A percentile compares a stretch with the other conserved stretches of the same genome.
Evolutionary conservation across 1,140 invertebrate species (phyloP).

Genomic region (Eumeta japonica): DNA sequence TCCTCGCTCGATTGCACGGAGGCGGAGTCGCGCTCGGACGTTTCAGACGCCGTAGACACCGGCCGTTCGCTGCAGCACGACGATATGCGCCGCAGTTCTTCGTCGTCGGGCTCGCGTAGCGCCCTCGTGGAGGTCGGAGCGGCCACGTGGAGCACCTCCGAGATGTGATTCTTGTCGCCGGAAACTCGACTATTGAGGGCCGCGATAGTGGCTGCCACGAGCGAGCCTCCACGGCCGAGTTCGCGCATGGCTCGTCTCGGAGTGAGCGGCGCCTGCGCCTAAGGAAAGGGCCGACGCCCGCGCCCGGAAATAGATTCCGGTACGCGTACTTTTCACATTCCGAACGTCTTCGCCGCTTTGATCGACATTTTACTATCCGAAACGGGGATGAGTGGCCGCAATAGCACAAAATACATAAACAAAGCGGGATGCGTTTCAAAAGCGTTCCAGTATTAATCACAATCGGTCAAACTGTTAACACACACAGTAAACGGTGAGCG

Average conservation of each 20-base stretch:
- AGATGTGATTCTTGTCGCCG: conserved; percentile 27
- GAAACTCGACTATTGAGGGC: conserved; percentile 40
- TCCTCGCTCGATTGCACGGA: conserved; percentile 54
- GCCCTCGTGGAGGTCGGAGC: conserved; percentile 25
- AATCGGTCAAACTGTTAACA: conserved; percentile 9
- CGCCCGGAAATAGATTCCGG: conserved; percentile 48
- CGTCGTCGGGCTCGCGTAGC: conserved; percentile 19
- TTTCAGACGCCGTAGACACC: conserved; percentile 43
- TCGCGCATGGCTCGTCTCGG: conserved; percentile 49
- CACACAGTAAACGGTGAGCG: conserved; percentile 17
- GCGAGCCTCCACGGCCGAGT: conserved; percentile 50
- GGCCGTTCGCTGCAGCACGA: conserved; percentile 42
- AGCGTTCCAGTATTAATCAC: background rate
- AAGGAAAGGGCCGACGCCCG: conserved; percentile 40
- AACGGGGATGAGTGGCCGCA: conserved; percentile 21
- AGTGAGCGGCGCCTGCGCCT: conserved; percentile 45
- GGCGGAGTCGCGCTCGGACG: conserved; percentile 45
- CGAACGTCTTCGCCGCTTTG: conserved; percentile 35
- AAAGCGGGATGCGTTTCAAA: background rate
- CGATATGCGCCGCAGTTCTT: conserved; percentile 22
- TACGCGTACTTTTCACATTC: conserved; percentile 38
- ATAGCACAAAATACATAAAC: no score
- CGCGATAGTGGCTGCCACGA: conserved; percentile 53
- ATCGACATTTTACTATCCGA: conserved; percentile 24
- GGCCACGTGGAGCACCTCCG: conserved; percentile 26